These are phyloP conservation scores for Andrena hattorfiana DNA, from an alignment of 2,888 invertebrate genomes.

Conservation along the genomic window DNA sequence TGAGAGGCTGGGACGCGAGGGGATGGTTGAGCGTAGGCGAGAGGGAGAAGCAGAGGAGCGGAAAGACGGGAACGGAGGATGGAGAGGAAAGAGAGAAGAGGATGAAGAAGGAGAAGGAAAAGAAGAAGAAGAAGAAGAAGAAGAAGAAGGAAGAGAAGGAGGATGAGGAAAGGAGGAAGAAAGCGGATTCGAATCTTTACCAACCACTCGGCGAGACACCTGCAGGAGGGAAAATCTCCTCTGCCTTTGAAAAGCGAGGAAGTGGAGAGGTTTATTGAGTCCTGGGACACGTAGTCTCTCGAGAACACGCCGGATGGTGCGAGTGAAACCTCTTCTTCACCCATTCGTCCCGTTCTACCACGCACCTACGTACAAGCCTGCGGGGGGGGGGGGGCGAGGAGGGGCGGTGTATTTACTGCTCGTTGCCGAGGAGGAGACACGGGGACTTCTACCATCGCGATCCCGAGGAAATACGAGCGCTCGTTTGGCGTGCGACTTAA, in stretches of 20 bases:
- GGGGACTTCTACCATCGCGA: conserved; percentile 38
- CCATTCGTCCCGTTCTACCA: conserved; percentile 40
- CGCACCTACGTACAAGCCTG: conserved; percentile 39
- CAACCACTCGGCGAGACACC: conserved; percentile 75
- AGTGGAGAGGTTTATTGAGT: conserved; percentile 75
- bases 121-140: conserved; percentile 11
- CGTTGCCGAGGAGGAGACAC: conserved; percentile 57
- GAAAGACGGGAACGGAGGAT: not conserved
- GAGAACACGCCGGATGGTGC: conserved; percentile 73
- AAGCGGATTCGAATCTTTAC: conserved; percentile 76
- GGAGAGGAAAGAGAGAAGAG: not conserved
- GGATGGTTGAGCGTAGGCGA: not conserved
- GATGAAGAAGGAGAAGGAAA: not conserved
- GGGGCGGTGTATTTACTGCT: conserved; percentile 67
- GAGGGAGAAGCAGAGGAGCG: no score
- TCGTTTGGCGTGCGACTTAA: conserved; percentile 59
- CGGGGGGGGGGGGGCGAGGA: not conserved
- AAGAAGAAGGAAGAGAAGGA: conserved; percentile 7
- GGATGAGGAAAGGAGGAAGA: conserved; percentile 59
- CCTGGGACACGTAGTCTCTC: conserved; percentile 74
- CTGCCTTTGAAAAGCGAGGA: conserved; percentile 72
- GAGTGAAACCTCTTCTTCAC: conserved; percentile 70
- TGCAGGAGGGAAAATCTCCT: conserved; percentile 73
- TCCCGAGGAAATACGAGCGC: conserved; percentile 57
- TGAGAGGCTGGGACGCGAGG: not conserved